phyloP scores from a whole-genome alignment of 2,113 vertebrate species.

The Polypterus senegalus region DNA sequence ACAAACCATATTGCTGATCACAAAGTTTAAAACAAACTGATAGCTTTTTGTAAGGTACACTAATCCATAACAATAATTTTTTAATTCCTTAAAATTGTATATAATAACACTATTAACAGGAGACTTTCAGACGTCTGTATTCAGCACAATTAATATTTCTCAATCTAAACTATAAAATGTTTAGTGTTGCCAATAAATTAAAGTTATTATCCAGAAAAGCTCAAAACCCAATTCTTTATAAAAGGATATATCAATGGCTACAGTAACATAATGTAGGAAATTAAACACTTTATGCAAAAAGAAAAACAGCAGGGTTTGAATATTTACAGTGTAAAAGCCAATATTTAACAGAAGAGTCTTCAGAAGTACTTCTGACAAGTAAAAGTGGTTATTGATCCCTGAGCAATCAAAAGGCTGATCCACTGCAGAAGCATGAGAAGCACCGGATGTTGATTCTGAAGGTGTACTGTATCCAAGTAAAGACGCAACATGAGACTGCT shows the following conservation, averaged over 20 bases:
- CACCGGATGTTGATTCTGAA: slow-evolving; percentile 39
- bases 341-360: slow-evolving; percentile 60
- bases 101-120: too few species aligned
- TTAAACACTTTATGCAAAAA: not conserved
- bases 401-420: slow-evolving; percentile 23
- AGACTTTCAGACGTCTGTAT: too few species aligned
- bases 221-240: not conserved
- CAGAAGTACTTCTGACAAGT: slow-evolving; percentile 56
- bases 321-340: slow-evolving; percentile 55
- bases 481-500: slow-evolving; percentile 58
- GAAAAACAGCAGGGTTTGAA: not conserved
- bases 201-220: not conserved
- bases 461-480: slow-evolving; percentile 57
- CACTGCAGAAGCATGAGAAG: slow-evolving; percentile 27
- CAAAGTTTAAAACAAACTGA: too few species aligned
- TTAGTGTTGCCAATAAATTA: not conserved
- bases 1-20: too few species aligned
- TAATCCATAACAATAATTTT: too few species aligned
- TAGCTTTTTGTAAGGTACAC: too few species aligned
- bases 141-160: not conserved
- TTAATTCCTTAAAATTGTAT: too few species aligned
- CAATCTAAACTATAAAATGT: not conserved
- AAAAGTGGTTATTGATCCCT: slow-evolving; percentile 43
- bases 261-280: not conserved
- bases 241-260: too few species aligned